Conservation (phyloP, 2,113 vertebrate genomes). For the Phalacrocorax carbo region DNA sequence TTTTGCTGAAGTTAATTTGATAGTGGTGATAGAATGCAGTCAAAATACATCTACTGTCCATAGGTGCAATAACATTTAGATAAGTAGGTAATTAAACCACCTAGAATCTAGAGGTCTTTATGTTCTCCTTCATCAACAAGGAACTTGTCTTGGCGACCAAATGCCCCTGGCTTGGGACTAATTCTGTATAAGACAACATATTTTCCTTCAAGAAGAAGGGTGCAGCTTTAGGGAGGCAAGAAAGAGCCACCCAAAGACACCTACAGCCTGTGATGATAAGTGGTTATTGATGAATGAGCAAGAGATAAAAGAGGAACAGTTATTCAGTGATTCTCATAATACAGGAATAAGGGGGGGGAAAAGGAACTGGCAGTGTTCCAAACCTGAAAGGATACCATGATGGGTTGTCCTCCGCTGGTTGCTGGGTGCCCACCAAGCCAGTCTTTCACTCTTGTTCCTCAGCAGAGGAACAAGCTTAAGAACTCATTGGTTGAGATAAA, state of each 20-base stretch:
- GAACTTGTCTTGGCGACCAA: background rate
- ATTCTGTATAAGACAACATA: background rate
- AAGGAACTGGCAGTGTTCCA: background rate
- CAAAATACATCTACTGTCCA: conserved; percentile 35
- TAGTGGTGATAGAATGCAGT: conserved; percentile 54
- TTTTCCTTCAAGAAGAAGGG: background rate
- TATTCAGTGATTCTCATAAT: background rate
- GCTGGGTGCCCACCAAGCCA: rapidly evolving
- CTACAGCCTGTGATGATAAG: background rate
- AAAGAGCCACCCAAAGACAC: rapidly evolving
- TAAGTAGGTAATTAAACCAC: conserved; percentile 57
- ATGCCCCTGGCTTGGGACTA: background rate
- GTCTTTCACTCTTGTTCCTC: rapidly evolving
- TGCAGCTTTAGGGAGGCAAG: background rate
- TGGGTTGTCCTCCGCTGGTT: background rate
- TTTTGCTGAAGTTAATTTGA: conserved; percentile 76
- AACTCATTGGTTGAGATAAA: background rate
- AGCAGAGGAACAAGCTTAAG: background rate
- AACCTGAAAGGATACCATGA: background rate
- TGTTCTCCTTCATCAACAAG: background rate
- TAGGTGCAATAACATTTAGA: conserved; percentile 53
- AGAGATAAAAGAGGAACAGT: background rate
- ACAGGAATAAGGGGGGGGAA: background rate
- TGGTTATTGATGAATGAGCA: background rate
- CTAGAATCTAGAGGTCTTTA: background rate